A percentile compares a stretch with the other conserved stretches of the same genome.
Conservation (phyloP, 2,888 invertebrate species). For the Synergus umbraculus region DNA sequence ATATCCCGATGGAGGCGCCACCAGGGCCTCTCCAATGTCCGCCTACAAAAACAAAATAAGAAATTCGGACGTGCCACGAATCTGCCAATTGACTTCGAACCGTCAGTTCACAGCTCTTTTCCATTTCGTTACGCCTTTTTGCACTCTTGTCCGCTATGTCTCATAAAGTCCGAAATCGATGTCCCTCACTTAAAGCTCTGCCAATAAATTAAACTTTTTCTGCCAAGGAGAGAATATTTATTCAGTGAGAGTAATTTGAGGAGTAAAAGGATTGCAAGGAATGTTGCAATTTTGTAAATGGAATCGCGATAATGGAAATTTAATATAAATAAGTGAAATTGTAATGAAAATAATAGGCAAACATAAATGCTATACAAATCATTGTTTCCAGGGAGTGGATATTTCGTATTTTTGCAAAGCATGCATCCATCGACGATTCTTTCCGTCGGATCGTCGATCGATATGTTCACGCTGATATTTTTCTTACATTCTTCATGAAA, state of each 20-base stretch:
- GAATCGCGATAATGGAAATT: background rate
- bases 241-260: no score
- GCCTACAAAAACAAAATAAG: conserved; percentile 40
- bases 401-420: background rate
- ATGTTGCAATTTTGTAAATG: no score
- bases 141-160: conserved; percentile 20
- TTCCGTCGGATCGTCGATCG: conserved; percentile 26
- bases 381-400: background rate
- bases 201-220: background rate
- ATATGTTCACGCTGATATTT: background rate
- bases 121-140: conserved; percentile 35
- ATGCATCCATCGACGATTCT: background rate
- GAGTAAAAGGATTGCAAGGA: no score
- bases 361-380: conserved; percentile 29
- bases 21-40: conserved; percentile 50
- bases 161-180: conserved; percentile 2
- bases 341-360: conserved; percentile 1
- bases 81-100: conserved; percentile 30
- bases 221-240: background rate
- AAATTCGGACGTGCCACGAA: conserved; percentile 22
- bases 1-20: conserved; percentile 74
- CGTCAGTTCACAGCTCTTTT: conserved; percentile 20
- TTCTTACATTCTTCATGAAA: background rate
- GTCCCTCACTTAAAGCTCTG: background rate
- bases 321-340: conserved; percentile 25